phyloP scores from a whole-genome alignment of 2,113 vertebrate species.

The Chaenogobius annularis region DNA sequence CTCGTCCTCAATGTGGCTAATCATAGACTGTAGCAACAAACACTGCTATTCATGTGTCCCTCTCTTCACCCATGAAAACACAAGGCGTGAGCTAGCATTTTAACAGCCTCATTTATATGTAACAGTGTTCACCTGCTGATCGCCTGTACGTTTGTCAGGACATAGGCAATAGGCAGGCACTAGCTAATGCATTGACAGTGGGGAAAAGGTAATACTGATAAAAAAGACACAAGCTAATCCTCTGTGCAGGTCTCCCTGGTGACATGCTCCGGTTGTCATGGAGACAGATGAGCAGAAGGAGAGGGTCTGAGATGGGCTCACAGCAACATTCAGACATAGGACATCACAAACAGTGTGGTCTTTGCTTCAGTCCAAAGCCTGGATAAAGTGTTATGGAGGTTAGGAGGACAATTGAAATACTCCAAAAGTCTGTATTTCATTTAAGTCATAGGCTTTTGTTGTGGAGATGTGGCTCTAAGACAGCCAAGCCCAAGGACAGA shows the following conservation, averaged over 20 bases:
- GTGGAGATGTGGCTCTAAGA: not conserved
- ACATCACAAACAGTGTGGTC: not conserved
- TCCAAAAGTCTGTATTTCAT: not conserved
- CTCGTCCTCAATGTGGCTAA: constrained; percentile 26
- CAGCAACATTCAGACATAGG: not conserved
- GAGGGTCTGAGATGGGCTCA: constrained; percentile 19
- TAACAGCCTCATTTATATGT: constrained; percentile 13
- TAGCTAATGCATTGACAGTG: constrained; percentile 27
- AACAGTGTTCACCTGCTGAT: constrained; percentile 18
- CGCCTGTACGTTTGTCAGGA: not conserved
- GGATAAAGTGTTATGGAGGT: not conserved
- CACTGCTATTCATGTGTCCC: constrained; percentile 10
- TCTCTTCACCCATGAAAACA: not conserved
- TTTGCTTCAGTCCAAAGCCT: not conserved
- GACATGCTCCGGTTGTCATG: constrained; percentile 57
- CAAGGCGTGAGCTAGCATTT: not conserved
- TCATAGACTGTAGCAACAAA: constrained; percentile 21
- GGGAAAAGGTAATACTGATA: constrained; percentile 37
- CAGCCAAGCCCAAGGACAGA: not conserved
- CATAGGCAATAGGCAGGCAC: not conserved
- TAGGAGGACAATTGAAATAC: not conserved
- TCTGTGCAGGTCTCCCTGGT: constrained; percentile 40
- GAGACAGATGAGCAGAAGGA: constrained; percentile 48
- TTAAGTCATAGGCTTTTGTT: not conserved
- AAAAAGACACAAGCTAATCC: constrained; percentile 31